These are phyloP conservation scores for Gasterosteus aculeatus DNA, from an alignment of 2,113 vertebrate genomes.

Conservation along the genomic window DNA sequence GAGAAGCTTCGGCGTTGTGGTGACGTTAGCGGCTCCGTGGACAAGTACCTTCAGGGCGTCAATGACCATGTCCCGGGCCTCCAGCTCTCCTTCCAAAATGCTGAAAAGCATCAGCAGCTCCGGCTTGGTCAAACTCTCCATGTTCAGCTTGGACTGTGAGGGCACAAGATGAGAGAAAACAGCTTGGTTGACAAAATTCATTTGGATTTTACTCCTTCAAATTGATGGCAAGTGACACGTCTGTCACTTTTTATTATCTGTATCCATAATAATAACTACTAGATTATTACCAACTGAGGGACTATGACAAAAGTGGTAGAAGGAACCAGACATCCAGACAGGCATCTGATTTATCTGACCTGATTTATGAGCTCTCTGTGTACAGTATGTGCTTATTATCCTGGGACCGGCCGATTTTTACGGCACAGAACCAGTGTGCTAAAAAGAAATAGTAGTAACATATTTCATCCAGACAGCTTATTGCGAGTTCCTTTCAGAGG, in stretches of 20 bases:
- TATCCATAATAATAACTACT: background rate
- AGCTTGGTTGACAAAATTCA: background rate
- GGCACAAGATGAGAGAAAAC: slow-evolving; percentile 26
- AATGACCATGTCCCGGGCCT: slow-evolving; percentile 95
- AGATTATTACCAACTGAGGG: background rate
- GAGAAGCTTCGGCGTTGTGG: background rate
- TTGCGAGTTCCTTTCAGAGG: background rate
- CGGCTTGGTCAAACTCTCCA: slow-evolving; percentile 94
- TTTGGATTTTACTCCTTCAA: background rate
- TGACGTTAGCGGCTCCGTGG: slow-evolving; percentile 14
- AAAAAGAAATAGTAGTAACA: slow-evolving; percentile 2
- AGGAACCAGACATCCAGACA: slow-evolving; percentile 29
- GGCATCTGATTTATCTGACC: slow-evolving; percentile 35
- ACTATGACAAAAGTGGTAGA: background rate
- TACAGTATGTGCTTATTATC: slow-evolving; percentile 25
- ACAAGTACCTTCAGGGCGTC: slow-evolving; percentile 93
- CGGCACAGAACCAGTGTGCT: background rate
- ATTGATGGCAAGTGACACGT: background rate
- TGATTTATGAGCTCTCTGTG: slow-evolving; percentile 43
- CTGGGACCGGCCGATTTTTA: slow-evolving; percentile 10
- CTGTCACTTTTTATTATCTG: background rate
- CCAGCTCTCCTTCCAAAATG: slow-evolving; percentile 95
- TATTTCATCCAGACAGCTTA: background rate
- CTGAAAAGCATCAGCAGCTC: slow-evolving; percentile 95
- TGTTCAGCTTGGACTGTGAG: slow-evolving; percentile 91